These are phyloP conservation scores for Drosophila teissieri DNA, from an alignment of 1,140 invertebrate genomes.

Conservation along the genomic window DNA sequence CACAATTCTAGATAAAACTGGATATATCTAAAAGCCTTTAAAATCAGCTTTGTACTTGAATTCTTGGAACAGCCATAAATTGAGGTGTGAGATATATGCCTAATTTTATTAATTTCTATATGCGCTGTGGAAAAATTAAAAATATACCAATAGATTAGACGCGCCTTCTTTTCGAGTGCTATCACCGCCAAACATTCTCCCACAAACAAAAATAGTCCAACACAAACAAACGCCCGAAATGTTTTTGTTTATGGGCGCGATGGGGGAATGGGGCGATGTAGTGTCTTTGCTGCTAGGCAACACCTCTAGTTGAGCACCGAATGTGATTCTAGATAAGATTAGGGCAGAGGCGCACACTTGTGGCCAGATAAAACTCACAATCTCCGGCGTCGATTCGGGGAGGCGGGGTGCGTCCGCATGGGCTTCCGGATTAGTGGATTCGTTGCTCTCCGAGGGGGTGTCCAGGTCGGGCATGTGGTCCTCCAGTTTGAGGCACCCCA, in stretches of 20 bases:
- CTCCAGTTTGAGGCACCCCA: conserved; percentile 7
- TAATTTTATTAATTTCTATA: neutral
- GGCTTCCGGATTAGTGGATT: conserved; percentile 6
- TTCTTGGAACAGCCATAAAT: neutral
- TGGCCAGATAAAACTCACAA: conserved; percentile 50
- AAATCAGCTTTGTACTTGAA: conserved; percentile 3
- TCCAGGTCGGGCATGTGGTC: neutral
- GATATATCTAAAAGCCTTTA: neutral
- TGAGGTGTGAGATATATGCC: neutral
- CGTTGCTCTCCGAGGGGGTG: conserved; percentile 3
- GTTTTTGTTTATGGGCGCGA: conserved; percentile 21
- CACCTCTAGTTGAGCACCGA: conserved; percentile 22
- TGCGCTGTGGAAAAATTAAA: neutral
- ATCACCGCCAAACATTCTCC: conserved; percentile 9
- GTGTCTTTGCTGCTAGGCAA: conserved; percentile 52
- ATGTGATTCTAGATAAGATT: conserved; percentile 57
- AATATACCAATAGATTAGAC: conserved; percentile 12
- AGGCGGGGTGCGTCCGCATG: conserved; percentile 5
- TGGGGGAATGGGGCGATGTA: conserved; percentile 7
- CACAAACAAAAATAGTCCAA: conserved; percentile 37
- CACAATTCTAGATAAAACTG: neutral
- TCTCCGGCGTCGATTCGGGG: conserved; percentile 41
- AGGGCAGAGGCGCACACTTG: conserved; percentile 12
- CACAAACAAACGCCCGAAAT: conserved; percentile 32
- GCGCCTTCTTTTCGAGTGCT: conserved; percentile 27